A percentile compares a stretch with the other conserved stretches of the same genome.
phyloP scores from a whole-genome alignment of 2,888 invertebrate species.

The Trichacis sp. region DNA sequence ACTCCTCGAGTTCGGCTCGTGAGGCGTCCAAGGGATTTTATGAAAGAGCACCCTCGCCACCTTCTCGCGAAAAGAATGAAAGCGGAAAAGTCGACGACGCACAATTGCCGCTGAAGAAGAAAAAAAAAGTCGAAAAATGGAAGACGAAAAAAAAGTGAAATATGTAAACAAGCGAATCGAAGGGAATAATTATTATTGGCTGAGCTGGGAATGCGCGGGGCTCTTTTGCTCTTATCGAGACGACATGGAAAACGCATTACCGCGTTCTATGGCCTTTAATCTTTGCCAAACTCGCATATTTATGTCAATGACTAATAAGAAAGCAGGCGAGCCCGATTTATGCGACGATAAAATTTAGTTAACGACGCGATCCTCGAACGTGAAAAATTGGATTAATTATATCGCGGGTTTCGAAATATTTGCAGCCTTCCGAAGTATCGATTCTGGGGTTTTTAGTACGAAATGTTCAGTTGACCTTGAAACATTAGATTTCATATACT shows the following conservation, averaged over 20 bases:
- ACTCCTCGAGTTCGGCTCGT: conserved; percentile 55
- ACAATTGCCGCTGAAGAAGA: conserved; percentile 22
- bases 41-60: conserved; percentile 48
- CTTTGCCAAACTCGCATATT: conserved; percentile 42
- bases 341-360: conserved; percentile 34
- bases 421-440: neutral
- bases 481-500: too few species aligned
- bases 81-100: conserved; percentile 47
- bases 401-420: neutral
- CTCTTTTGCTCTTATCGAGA: conserved; percentile 25
- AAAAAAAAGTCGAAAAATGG: neutral
- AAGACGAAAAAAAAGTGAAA: conserved; percentile 32
- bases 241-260: conserved; percentile 44
- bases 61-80: conserved; percentile 45
- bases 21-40: conserved; percentile 67
- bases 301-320: conserved; percentile 39
- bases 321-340: conserved; percentile 36
- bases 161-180: conserved; percentile 39
- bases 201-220: conserved; percentile 26
- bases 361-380: conserved; percentile 9
- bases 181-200: conserved; percentile 40
- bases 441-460: neutral
- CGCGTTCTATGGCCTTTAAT: conserved; percentile 33
- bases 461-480: too few species aligned
- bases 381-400: conserved; percentile 6